Percentiles rank a stretch among this genome's conserved stretches.
These are phyloP conservation scores for Channa striata DNA, from an alignment of 2,797 vertebrate species.

Conservation along the genomic window DNA sequence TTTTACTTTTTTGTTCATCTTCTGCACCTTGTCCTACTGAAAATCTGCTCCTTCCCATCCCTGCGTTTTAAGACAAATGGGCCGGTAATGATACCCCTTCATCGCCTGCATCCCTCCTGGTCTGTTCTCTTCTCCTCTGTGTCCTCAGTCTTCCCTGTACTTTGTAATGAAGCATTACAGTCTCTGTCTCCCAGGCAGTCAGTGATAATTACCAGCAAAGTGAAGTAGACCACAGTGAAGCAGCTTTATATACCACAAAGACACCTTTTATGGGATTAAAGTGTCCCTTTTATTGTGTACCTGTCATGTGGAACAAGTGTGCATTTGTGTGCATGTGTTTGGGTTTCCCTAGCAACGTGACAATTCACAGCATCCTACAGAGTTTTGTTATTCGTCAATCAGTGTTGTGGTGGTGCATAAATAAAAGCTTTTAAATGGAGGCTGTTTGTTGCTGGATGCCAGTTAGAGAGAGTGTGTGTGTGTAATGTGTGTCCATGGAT, in stretches of 20 bases:
- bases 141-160: constrained; percentile 51
- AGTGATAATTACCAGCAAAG: constrained; percentile 80
- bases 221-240: constrained; percentile 68
- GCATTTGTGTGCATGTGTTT: constrained; percentile 14
- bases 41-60: constrained; percentile 24
- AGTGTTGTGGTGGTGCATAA: not conserved
- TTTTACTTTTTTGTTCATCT: constrained; percentile 21
- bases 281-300: constrained; percentile 59
- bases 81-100: constrained; percentile 57
- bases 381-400: constrained; percentile 49
- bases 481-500: not conserved
- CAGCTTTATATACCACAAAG: constrained; percentile 79
- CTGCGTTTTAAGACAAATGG: constrained; percentile 54
- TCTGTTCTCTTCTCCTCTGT: constrained; percentile 50
- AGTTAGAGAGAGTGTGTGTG: not conserved
- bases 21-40: constrained; percentile 36
- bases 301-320: constrained; percentile 45
- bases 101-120: constrained; percentile 35
- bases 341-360: constrained; percentile 55
- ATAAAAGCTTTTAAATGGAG: constrained; percentile 43
- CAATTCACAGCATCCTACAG: constrained; percentile 24
- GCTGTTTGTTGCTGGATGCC: not conserved
- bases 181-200: constrained; percentile 74
- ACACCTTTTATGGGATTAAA: constrained; percentile 82
- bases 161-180: constrained; percentile 77